Base-by-base conservation (phyloP, 2,888 invertebrate genomes). In the Thysanoteuthis rhombus region DNA sequence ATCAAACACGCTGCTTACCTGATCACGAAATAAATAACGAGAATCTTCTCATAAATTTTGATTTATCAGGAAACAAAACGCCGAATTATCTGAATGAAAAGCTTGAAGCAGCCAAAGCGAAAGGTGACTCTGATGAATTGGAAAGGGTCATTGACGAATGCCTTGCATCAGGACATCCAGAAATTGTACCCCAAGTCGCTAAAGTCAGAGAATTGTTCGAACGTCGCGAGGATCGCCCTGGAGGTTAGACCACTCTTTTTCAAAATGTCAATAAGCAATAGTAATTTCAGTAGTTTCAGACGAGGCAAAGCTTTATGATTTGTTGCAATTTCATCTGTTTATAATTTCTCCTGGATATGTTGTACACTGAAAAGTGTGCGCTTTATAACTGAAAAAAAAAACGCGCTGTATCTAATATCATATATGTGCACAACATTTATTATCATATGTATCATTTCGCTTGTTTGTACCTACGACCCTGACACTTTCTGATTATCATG, bases 131-230 rank as follows among this genome's bases (percentile, higher is more conserved):
- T 1, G 90, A 90, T 0, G 39, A 40, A 40, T 16, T 90, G 39
- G 42, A 90, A 90, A 90, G 32, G 28, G 32, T 90, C 28, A 90
- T 90, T 90, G 90, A 90, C 36, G 90, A 90, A 90, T 90, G 90
- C 42, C 39, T 90, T 90, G 25, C 28, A 39, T 25, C 90, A 90
- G 90, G 90, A 32, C 42, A 90, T 22, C 90, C 90, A 12, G 90
- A 90, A 90, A 40, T 90, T 12, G 32, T 90, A 40, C 42, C 90
- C 3, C 28, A 32, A 90, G 39, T 32, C 36, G 42, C 10, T 32
- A 42, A 40, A 90, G 42, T 40, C 32, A 25, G 42, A 39, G 90
- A 90, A 22, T 40, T 32, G 28, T 42, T 40, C 32, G 39, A 39
- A 90, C 25, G 90, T 90, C 28, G 10, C 0, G 2, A 36, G 32